Evolutionary conservation across 1,140 invertebrate species (phyloP).

Genomic region (Glossosoma conforme): DNA sequence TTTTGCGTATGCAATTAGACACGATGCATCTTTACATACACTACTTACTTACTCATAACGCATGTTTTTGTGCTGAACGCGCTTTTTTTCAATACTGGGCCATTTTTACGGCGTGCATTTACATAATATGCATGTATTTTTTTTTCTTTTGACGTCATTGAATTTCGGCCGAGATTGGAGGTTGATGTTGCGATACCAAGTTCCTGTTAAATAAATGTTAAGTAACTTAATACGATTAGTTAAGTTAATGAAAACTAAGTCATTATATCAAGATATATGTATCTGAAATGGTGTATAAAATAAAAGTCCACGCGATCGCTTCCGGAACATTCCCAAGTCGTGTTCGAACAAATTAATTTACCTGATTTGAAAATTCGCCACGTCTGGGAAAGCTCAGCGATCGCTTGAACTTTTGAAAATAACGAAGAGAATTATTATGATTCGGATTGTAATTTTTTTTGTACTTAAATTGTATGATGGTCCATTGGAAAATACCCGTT

Average conservation of each 20-base stretch:
- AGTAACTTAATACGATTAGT: constrained; percentile 30
- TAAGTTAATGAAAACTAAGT: constrained; percentile 32
- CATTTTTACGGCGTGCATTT: not conserved
- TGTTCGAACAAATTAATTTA: too few species aligned
- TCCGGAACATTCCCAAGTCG: too few species aligned
- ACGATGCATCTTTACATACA: too few species aligned
- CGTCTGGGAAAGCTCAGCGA: too few species aligned
- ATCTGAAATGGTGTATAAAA: constrained; percentile 18
- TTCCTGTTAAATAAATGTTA: constrained; percentile 30
- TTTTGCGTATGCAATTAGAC: too few species aligned
- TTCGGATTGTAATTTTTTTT: not conserved
- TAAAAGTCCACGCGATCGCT: too few species aligned
- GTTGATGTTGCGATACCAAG: constrained; percentile 29
- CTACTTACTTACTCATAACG: too few species aligned
- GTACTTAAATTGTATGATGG: not conserved
- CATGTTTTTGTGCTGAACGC: too few species aligned
- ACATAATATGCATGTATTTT: constrained; percentile 2
- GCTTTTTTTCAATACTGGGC: constrained; percentile 1
- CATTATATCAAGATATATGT: constrained; percentile 31
- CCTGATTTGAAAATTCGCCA: too few species aligned
- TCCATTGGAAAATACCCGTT: too few species aligned
- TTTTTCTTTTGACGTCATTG: constrained; percentile 22
- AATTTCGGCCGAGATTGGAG: constrained; percentile 9
- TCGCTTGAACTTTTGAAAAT: too few species aligned
- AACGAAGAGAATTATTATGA: not conserved